Evolutionary conservation across 2,888 invertebrate species (phyloP).

Genomic region (Spicauda simplicius): DNA sequence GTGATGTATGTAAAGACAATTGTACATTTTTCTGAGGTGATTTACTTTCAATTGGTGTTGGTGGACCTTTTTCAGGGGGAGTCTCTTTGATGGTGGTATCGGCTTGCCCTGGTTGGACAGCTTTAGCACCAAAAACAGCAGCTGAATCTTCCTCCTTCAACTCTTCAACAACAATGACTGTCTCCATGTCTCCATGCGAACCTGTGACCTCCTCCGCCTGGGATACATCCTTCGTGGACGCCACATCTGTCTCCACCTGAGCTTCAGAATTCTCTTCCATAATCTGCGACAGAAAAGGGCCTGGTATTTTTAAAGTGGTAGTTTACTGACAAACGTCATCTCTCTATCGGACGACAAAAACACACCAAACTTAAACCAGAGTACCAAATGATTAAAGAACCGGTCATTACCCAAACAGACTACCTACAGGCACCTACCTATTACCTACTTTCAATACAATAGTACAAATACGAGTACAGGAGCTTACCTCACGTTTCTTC

Average conservation of each 20-base stretch:
- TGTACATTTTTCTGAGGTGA: constrained; percentile 6
- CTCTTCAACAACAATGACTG: constrained; percentile 68
- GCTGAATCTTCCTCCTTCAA: constrained; percentile 50
- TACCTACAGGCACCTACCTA: constrained; percentile 60
- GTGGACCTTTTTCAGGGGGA: constrained; percentile 8
- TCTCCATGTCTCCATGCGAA: constrained; percentile 65
- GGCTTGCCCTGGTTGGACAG: constrained; percentile 19
- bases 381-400: constrained; percentile 59
- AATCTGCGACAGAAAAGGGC: constrained; percentile 56
- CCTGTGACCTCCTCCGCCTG: constrained; percentile 62
- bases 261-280: constrained; percentile 73
- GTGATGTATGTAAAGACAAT: constrained; percentile 1
- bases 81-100: constrained; percentile 12
- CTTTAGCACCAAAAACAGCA: constrained; percentile 43
- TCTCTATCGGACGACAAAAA: constrained; percentile 10
- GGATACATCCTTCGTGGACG: constrained; percentile 69
- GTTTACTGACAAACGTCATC: not conserved
- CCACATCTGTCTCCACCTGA: constrained; percentile 75
- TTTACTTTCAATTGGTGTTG: not conserved
- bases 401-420: constrained; percentile 73
- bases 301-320: constrained; percentile 56
- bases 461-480: constrained; percentile 65
- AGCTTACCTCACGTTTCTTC: constrained; percentile 66
- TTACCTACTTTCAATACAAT: constrained; percentile 73
- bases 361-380: constrained; percentile 53